Conservation (phyloP, 2,888 invertebrate species). For the Platynereis dumerilii region DNA sequence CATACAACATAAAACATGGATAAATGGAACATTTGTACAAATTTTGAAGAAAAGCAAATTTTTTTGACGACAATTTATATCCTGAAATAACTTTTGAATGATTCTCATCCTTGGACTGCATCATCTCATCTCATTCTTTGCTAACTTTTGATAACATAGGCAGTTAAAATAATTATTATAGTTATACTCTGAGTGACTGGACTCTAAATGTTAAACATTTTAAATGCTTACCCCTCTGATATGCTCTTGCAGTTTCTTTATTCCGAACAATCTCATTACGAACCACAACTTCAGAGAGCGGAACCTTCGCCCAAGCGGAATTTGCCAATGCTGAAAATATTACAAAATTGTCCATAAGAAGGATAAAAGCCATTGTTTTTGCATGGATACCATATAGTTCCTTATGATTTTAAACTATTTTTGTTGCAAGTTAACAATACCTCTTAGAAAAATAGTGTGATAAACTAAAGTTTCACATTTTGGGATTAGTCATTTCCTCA, state of each 20-base stretch:
- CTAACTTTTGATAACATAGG: too few species aligned
- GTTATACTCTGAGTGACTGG: too few species aligned
- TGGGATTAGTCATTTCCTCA: too few species aligned
- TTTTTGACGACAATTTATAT: background rate
- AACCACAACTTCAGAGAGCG: slow-evolving; percentile 94
- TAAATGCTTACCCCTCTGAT: slow-evolving; percentile 73
- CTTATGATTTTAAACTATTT: background rate
- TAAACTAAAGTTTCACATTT: too few species aligned
- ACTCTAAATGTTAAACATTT: background rate
- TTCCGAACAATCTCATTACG: slow-evolving; percentile 82
- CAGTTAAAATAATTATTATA: too few species aligned
- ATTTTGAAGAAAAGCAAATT: background rate
- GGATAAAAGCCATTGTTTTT: background rate
- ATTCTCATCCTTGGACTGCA: too few species aligned
- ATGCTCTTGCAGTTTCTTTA: slow-evolving; percentile 77
- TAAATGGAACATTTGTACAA: background rate
- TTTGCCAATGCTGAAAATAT: slow-evolving; percentile 82
- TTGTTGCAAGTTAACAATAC: too few species aligned
- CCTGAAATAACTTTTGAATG: too few species aligned
- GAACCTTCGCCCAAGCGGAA: slow-evolving; percentile 85
- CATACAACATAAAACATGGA: background rate
- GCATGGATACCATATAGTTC: background rate
- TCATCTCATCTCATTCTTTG: too few species aligned
- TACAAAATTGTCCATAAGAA: slow-evolving; percentile 1
- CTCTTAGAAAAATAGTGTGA: too few species aligned